phyloP scores from a whole-genome alignment of 2,113 vertebrate genomes.

The Myotis lucifugus region DNA sequence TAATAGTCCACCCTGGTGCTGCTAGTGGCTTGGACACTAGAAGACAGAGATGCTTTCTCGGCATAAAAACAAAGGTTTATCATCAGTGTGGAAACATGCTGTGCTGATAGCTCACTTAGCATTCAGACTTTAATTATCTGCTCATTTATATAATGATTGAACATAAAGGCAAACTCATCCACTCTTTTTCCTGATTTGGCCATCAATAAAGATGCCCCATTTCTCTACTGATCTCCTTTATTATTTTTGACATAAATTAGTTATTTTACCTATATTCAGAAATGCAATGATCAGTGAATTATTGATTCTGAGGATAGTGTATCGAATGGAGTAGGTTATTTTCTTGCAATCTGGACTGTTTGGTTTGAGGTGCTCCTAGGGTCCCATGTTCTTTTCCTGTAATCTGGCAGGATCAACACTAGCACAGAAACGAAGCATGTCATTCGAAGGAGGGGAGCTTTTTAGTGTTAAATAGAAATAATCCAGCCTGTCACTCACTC shows the following conservation, averaged over 20 bases:
- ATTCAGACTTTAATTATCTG: not conserved
- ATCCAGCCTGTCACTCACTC: accelerated
- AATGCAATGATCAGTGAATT: not conserved
- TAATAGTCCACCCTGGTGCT: conserved; percentile 71
- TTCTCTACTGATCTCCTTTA: not conserved
- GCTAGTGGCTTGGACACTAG: conserved; percentile 71
- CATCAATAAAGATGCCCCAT: too few species aligned
- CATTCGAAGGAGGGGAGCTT: not conserved
- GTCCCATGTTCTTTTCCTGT: not conserved
- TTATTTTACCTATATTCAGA: accelerated
- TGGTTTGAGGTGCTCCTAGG: accelerated
- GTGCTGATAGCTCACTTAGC: accelerated
- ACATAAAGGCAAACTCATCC: not conserved
- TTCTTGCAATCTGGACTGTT: not conserved
- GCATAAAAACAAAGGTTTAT: conserved; percentile 88
- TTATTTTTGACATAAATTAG: accelerated
- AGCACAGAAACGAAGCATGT: not conserved
- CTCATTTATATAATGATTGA: not conserved
- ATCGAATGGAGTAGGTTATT: accelerated
- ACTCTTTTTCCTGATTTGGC: not conserved
- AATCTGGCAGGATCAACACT: accelerated
- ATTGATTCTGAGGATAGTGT: accelerated
- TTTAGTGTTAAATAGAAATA: accelerated
- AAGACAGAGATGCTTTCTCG: conserved; percentile 83
- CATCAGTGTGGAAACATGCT: not conserved